phyloP scores from a whole-genome alignment of 1,140 invertebrate species.

The Galendromus occidentalis region DNA sequence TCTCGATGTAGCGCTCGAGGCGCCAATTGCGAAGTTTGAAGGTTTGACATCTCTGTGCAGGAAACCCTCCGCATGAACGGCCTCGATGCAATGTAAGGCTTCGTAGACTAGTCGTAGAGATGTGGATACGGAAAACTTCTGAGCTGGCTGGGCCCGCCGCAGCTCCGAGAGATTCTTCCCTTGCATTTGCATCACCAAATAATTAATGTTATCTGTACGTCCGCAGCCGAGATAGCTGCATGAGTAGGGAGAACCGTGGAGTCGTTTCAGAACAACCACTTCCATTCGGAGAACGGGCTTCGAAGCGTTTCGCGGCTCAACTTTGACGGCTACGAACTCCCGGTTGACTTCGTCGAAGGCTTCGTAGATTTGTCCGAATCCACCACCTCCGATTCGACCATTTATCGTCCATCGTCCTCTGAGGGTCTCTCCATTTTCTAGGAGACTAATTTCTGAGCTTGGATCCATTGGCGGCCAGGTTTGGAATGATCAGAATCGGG shows the following conservation, averaged over 20 bases:
- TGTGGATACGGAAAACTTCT: neutral
- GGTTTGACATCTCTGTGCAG: neutral
- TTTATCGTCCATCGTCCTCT: neutral
- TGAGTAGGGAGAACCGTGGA: neutral
- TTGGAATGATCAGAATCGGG: neutral
- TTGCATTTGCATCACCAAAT: slow-evolving; percentile 3
- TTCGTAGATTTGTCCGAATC: slow-evolving; percentile 1
- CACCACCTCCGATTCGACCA: neutral
- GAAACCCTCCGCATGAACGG: neutral
- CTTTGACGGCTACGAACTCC: neutral
- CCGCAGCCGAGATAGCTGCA: neutral
- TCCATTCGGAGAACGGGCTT: slow-evolving; percentile 5
- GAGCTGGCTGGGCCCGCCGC: neutral
- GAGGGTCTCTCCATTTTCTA: neutral
- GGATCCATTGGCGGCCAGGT: no score
- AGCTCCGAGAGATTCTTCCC: neutral
- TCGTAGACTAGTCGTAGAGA: neutral
- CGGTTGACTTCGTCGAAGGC: neutral
- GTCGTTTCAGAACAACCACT: neutral
- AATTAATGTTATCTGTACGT: neutral
- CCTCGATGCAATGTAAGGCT: neutral
- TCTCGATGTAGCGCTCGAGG: neutral
- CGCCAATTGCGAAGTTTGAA: neutral
- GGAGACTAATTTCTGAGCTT: no score
- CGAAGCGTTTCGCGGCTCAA: neutral